These are phyloP conservation scores for Alauda arvensis DNA, from an alignment of 2,797 vertebrate species.

Conservation along the genomic window DNA sequence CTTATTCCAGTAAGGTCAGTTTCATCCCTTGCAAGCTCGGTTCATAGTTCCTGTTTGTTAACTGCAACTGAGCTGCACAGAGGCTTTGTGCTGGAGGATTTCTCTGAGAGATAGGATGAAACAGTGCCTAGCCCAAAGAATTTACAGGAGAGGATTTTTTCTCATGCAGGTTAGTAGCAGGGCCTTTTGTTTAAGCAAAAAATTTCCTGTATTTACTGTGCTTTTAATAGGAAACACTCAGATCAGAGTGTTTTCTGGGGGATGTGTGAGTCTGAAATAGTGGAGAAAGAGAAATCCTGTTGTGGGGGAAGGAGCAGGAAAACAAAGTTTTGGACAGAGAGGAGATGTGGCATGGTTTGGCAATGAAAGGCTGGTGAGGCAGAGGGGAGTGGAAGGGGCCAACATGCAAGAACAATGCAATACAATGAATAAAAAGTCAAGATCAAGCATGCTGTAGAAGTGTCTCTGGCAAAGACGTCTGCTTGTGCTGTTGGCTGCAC, in stretches of 20 bases:
- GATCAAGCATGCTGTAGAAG: background rate
- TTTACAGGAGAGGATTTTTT: background rate
- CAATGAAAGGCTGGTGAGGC: background rate
- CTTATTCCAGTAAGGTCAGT: conserved; percentile 45
- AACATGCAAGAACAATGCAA: background rate
- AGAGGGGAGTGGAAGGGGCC: background rate
- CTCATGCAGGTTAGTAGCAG: background rate
- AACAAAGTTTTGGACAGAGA: background rate
- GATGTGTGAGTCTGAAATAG: background rate
- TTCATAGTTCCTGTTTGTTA: conserved; percentile 43
- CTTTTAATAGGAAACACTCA: background rate
- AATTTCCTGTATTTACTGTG: background rate
- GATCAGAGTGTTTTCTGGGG: background rate
- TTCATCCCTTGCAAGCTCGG: conserved; percentile 25
- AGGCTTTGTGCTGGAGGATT: conserved; percentile 12
- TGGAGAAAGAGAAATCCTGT: background rate
- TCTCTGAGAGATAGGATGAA: background rate
- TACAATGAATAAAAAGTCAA: background rate
- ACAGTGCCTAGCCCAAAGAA: background rate
- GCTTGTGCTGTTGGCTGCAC: background rate
- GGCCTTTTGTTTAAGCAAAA: background rate
- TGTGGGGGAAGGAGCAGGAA: background rate
- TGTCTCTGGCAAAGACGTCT: background rate
- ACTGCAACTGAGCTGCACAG: background rate
- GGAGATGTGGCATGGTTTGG: background rate